Evolutionary conservation across 2,113 vertebrate genomes (phyloP), one percentile per base, ranked within the genome.

Genomic region (Barnardius zonarius): DNA sequence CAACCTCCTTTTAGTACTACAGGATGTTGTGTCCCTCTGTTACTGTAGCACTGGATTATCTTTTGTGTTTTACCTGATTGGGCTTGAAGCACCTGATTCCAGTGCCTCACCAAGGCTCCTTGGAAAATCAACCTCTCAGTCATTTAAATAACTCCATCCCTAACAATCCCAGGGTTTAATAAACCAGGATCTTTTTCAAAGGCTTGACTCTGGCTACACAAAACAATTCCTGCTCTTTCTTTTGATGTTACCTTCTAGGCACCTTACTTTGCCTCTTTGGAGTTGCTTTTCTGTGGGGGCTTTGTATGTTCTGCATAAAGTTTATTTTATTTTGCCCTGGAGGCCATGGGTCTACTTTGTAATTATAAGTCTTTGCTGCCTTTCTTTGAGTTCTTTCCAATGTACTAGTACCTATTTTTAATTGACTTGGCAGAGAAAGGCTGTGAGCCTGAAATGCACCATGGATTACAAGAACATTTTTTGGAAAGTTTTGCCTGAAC

Each of bases 351-450:
- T 83, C 44, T 96, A 54, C 59, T 87, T 85, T 73, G 39, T 49
- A 92, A 94, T 94, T 86, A 27, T 22, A 83, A 91, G 78, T 73
- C 67, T 88, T 95, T 80, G 52, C 79, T 94, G 87, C 67, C 25
- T 82, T 92, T 86, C 86, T 93, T 77, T 94, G 81, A 95, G 37
- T 63, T 73, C 62, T 90, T 79, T 95, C 94, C 93, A 95, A 2
- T 33, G 59, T 49, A 89, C 49, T 49, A 87, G 37, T 49, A 84
- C 57, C 70, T 85, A 73, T 82, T 93, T 96, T 92, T 93, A 95
- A 94, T 96, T 91, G 95, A 73, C 74, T 96, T 96, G 95, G 90
- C 95, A 85, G 70, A 73, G 74, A 62, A 87, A 90, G 62, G 15
- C 66, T 87, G 67, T 33, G 44, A 91, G 70, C 39, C 41, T 87